Conservation (phyloP, 2,113 vertebrate genomes). For the Equus przewalskii region DNA sequence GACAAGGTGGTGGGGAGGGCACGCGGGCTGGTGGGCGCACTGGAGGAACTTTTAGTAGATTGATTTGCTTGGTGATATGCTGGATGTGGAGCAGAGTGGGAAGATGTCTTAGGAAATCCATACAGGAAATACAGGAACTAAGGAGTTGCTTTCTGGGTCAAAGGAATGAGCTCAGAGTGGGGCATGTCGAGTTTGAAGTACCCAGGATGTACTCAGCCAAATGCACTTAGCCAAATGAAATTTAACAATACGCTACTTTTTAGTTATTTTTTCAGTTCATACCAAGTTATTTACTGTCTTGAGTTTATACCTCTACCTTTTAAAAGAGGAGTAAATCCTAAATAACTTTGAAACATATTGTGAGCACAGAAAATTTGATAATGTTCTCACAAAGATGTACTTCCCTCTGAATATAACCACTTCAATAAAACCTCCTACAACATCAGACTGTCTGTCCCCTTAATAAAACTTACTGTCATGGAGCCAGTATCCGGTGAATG, state of each 20-base stretch:
- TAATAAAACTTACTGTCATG: not conserved
- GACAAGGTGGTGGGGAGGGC: no score
- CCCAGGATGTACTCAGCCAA: no score
- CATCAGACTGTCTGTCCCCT: not conserved
- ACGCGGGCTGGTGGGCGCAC: not conserved
- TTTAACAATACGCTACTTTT: not conserved
- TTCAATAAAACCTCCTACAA: not conserved
- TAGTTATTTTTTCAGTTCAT: not conserved
- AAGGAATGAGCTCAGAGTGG: not conserved
- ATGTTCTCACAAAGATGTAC: conserved; percentile 23
- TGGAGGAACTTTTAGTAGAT: not conserved
- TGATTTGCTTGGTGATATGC: not conserved
- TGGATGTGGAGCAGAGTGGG: no score
- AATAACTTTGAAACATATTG: not conserved
- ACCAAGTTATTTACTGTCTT: not conserved
- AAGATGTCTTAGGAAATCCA: not conserved
- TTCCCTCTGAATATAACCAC: not conserved
- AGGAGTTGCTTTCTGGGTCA: not conserved
- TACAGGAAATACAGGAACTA: not conserved
- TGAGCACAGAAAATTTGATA: not conserved
- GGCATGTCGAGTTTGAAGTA: not conserved
- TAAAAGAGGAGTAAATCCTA: not conserved
- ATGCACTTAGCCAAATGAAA: conserved; percentile 3
- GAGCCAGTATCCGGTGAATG: conserved; percentile 64
- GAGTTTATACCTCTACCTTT: not conserved